These are phyloP conservation scores for Tetragonula carbonaria DNA, from an alignment of 2,888 invertebrate species.

Conservation along the genomic window DNA sequence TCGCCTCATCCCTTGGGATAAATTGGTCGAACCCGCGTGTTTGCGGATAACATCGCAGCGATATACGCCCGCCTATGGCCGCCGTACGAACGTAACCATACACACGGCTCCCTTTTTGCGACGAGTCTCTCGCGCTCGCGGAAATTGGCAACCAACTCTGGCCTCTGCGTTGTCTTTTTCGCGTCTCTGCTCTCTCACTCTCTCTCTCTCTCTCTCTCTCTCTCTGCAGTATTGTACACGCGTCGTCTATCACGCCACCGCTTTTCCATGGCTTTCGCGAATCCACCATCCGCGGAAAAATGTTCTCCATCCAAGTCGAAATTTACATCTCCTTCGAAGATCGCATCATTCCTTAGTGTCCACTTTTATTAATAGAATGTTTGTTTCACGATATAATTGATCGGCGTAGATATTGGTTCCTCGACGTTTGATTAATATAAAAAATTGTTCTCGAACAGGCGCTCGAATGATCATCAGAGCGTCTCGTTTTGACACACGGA, in stretches of 20 bases:
- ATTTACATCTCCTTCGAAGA: conserved; percentile 6
- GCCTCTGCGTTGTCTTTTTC: conserved; percentile 49
- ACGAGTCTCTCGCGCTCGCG: conserved; percentile 65
- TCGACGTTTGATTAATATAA: not conserved
- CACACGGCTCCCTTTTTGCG: conserved; percentile 64
- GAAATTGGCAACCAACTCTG: conserved; percentile 62
- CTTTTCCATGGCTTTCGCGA: conserved; percentile 30
- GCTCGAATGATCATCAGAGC: conserved; percentile 1
- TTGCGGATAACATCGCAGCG: conserved; percentile 82
- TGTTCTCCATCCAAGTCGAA: not conserved
- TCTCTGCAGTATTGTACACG: conserved; percentile 35
- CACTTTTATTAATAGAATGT: not conserved
- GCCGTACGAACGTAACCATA: conserved; percentile 65
- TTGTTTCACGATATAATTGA: not conserved
- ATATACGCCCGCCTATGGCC: conserved; percentile 74
- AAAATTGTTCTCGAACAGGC: conserved; percentile 22
- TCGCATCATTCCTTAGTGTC: not conserved
- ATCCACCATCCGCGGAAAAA: not conserved
- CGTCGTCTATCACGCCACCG: conserved; percentile 50
- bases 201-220: too few relatives aligned
- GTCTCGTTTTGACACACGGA: conserved; percentile 55
- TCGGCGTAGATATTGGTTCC: not conserved
- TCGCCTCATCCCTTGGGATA: conserved; percentile 82
- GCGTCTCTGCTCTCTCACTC: conserved; percentile 1
- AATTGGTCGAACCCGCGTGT: conserved; percentile 83